Base-by-base conservation (phyloP, 1,140 invertebrate genomes). In the Rhynchophorus ferrugineus region DNA sequence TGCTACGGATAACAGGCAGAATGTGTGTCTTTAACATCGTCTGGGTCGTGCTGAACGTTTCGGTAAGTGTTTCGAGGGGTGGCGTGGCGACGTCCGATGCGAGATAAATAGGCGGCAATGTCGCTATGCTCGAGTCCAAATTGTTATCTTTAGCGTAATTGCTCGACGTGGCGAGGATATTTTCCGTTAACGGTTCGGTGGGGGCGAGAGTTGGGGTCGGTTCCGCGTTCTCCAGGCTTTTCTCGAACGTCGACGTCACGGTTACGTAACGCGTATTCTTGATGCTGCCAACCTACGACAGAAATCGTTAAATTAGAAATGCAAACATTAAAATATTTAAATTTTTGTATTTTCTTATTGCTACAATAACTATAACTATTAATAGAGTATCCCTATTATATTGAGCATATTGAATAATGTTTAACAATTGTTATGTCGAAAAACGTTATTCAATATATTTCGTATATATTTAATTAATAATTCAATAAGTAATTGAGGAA, bases 21-120 rank as follows among this genome's bases (percentile, higher is more conserved):
- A 94, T 80, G 59, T 91, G 87, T 0, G 89, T 92, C 65, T 91
- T 91, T 1, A 91, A 69, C 70, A 92, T 80, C 1, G 83, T 80
- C 69, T 91, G 86, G 0, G 88, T 91, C 3, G 89, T 91, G 50
- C 88, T 91, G 71, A 91, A 92, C 1, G 87, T 89, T 71, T 93
- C 89, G 0, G 87, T 91, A n/a, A 90, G 72, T 0, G 88, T 93
- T 73, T 91, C 86, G 44, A 93, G 67, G 1, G 87, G 84, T 16
- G 85, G 87, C 1, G 85, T 91, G 59, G 84, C 84, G 56, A 81
- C 77, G 50, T 83, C 82, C 8, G 79, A 78, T 5, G 83, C 81
- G 8, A 91, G 70, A 33, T 81, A 81, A 56, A 92, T 80, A 0
- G 88, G 79, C 9, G 88, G 89, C 2, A 92, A 71, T 1, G 88